Conservation (phyloP, 1,140 invertebrate genomes). For the Aphelenchoides besseyi region DNA sequence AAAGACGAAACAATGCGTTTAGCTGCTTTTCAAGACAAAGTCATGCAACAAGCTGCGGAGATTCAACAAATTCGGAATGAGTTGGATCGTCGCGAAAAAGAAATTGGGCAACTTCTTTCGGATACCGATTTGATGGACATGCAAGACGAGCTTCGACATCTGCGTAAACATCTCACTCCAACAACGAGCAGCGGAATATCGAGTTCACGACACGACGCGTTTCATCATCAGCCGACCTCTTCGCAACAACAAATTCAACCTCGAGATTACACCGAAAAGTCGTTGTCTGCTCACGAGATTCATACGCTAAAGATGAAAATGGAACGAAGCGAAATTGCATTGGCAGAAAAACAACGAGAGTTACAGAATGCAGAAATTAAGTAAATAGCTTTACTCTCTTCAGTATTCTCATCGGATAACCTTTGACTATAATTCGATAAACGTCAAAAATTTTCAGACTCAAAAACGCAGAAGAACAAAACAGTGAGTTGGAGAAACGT, state of each 20-base stretch:
- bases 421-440: constrained; percentile 6
- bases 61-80: constrained; percentile 24
- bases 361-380: constrained; percentile 27
- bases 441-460: constrained; percentile 10
- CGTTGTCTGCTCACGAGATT: constrained; percentile 31
- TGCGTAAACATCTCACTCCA: constrained; percentile 26
- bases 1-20: constrained; percentile 82
- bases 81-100: constrained; percentile 29
- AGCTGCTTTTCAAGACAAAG: constrained; percentile 31
- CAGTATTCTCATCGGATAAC: no score
- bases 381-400: constrained; percentile 19
- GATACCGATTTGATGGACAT: constrained; percentile 21
- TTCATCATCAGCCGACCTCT: constrained; percentile 1
- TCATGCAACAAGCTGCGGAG: constrained; percentile 27
- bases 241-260: background rate
- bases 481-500: constrained; percentile 42
- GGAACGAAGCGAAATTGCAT: constrained; percentile 42
- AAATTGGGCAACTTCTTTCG: constrained; percentile 19
- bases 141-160: constrained; percentile 21
- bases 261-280: constrained; percentile 41
- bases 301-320: constrained; percentile 50
- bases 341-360: constrained; percentile 42
- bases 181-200: no score
- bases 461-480: constrained; percentile 30
- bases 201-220: background rate